phyloP scores from a whole-genome alignment of 2,888 invertebrate species.

The Aspidiotus destructor region DNA sequence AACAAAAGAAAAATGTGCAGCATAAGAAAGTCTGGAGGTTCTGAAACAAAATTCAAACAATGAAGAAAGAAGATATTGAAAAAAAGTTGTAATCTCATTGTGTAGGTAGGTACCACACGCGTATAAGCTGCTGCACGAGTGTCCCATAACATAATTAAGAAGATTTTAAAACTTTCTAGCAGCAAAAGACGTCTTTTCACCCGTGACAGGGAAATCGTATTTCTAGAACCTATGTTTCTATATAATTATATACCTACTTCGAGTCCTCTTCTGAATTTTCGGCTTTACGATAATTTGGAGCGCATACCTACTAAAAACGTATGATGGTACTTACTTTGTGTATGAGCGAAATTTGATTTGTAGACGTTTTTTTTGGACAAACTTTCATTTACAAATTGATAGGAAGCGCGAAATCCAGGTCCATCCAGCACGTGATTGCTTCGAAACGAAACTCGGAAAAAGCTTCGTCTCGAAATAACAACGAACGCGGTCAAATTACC shows the following conservation, averaged over 20 bases:
- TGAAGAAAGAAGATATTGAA: slow-evolving; percentile 7
- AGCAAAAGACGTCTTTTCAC: too few species aligned
- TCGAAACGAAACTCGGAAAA: slow-evolving; percentile 88
- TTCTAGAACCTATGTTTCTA: too few species aligned
- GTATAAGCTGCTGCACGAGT: not conserved
- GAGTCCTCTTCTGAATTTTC: not conserved
- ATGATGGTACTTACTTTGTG: slow-evolving; percentile 12
- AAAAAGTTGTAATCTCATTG: not conserved
- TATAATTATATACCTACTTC: too few species aligned
- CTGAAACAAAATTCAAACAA: slow-evolving; percentile 12
- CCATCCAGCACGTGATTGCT: slow-evolving; percentile 90
- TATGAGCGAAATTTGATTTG: slow-evolving; percentile 22
- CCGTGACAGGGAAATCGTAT: too few species aligned
- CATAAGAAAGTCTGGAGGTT: slow-evolving; percentile 25
- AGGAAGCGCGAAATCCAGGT: slow-evolving; percentile 86
- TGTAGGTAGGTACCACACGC: too few species aligned
- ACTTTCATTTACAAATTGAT: slow-evolving; percentile 60
- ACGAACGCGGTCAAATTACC: slow-evolving; percentile 72
- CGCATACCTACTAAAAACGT: not conserved
- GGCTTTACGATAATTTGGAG: not conserved
- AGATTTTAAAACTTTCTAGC: too few species aligned
- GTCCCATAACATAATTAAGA: too few species aligned
- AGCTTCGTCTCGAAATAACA: slow-evolving; percentile 78
- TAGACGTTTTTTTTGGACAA: slow-evolving; percentile 52
- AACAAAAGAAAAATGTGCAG: slow-evolving; percentile 21